Evolutionary conservation across 2,113 vertebrate species (phyloP).

Genomic region (Siphamia tubifer): DNA sequence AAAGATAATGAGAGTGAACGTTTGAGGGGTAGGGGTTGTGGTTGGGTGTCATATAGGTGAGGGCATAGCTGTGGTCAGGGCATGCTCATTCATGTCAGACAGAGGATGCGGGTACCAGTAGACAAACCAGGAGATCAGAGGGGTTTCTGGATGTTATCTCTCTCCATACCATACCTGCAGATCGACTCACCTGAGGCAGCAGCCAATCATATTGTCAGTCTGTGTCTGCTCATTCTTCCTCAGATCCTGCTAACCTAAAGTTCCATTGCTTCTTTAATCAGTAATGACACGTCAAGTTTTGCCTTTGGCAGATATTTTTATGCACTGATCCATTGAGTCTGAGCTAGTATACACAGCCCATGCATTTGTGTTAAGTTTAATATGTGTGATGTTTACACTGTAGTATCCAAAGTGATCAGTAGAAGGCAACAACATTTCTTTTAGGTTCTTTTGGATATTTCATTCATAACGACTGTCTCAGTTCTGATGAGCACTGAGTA

Average conservation of each 20-base stretch:
- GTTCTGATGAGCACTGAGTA: too few relatives aligned
- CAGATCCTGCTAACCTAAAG: background rate
- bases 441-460: too few relatives aligned
- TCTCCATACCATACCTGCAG: conserved; percentile 44
- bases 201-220: conserved; percentile 38
- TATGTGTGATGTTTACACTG: too few relatives aligned
- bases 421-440: too few relatives aligned
- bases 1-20: background rate
- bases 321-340: background rate
- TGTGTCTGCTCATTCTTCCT: background rate
- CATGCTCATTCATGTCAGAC: conserved; percentile 61
- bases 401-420: too few relatives aligned
- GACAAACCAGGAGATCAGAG: conserved; percentile 57
- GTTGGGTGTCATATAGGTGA: conserved; percentile 37
- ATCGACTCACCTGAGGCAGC: conserved; percentile 42
- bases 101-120: conserved; percentile 71
- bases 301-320: background rate
- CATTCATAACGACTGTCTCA: too few relatives aligned
- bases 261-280: background rate
- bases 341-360: too few relatives aligned
- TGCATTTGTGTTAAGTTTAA: too few relatives aligned
- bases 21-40: background rate
- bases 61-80: conserved; percentile 67
- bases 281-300: background rate
- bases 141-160: conserved; percentile 63